A percentile compares a stretch with the other conserved stretches of the same genome.
Conservation (phyloP, 64 coral and sea anemone genomes). For the Platygyra sinensis region DNA sequence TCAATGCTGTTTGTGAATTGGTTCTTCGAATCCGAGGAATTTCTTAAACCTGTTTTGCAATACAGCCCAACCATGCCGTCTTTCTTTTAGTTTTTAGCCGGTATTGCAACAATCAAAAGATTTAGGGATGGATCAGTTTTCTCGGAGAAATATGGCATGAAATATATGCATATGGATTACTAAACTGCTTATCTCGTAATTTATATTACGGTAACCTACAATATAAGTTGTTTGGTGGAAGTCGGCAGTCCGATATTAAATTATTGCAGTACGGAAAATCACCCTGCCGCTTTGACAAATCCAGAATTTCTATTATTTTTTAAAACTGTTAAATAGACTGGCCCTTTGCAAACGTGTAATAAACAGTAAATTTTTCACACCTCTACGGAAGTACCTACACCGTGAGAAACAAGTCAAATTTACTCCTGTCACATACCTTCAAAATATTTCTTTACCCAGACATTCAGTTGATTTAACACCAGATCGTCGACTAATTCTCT, state of each 20-base stretch:
- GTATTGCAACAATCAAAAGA: background rate
- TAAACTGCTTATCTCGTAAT: background rate
- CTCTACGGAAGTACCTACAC: no score
- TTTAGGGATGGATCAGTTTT: background rate
- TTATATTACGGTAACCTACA: background rate
- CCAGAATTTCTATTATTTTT: background rate
- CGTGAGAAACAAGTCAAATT: no score
- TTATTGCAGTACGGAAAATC: background rate
- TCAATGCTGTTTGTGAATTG: background rate
- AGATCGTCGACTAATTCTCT: no score
- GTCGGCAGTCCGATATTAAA: background rate
- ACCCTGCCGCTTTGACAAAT: background rate
- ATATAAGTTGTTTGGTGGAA: background rate
- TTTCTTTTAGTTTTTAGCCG: background rate
- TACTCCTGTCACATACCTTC: no score
- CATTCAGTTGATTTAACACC: no score
- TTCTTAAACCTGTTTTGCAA: background rate
- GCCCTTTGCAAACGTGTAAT: background rate
- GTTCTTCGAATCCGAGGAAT: background rate
- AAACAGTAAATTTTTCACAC: no score
- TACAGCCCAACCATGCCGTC: background rate
- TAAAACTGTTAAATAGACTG: background rate
- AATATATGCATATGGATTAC: background rate
- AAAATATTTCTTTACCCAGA: no score
- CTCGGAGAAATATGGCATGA: background rate